Base-by-base conservation (phyloP, 2,113 vertebrate genomes). In the Tautogolabrus adspersus region DNA sequence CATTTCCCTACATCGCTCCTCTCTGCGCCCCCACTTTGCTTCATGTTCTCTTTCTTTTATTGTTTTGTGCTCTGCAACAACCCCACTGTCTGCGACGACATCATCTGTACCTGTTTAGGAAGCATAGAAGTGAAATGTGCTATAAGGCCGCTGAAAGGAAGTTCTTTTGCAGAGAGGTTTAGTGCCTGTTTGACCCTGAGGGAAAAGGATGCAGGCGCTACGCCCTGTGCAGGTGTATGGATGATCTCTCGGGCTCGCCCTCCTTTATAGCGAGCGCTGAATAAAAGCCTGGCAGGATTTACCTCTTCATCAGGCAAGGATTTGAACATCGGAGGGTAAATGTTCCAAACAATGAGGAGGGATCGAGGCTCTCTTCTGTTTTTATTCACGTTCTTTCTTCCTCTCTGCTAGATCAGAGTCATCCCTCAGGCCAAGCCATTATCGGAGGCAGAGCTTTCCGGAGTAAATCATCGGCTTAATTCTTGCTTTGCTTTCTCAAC, bases 401-500 rank as follows among this genome's bases (percentile, higher is more conserved):
- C 62, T 72, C 54, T 68, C 23, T 56, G 59, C 75, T 44, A 55
- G 79, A 86, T 84, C 67, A 82, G 58, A 85, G 75, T 81, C 75
- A 72, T 81, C 84, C 84, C 85, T 71, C 68, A 81, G 86, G 89
- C 89, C 76, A 82, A 51, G 30, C 69, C 73, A 83, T 89, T 84
- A 89, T 54, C 66, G 72, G 34, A 85, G 68, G 67, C 77, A 85
- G 51, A 83, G 77, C 77, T 88, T 89, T 81, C 86, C 67, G 72
- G 85, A 79, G 59, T 87, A 89, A 87, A 85, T 89, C 89, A 83
- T 82, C 65, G 55, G 74, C 54, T 89, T 88, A 88, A 89, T 90
- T 89, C 87, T 82, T 30, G 10, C 34, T 42, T 85, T 81, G 70
- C 71, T 83, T 87, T 88, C 83, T 73, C 86, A 72, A 38, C 63